Evolutionary conservation across 2,888 invertebrate species (phyloP).

Genomic region (Fabriciana adippe): DNA sequence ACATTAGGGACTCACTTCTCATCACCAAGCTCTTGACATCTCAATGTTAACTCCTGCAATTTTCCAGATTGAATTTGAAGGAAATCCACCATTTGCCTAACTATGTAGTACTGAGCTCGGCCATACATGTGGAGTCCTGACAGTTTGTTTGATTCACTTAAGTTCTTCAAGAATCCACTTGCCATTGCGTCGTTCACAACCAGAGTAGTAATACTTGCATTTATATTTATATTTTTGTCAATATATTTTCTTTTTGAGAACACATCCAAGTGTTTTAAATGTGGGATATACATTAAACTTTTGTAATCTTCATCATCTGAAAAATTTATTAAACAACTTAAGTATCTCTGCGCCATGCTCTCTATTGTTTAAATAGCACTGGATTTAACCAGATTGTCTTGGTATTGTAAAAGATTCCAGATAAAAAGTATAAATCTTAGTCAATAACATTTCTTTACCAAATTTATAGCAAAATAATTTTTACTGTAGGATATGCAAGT

Average conservation of each 20-base stretch:
- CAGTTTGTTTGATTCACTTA: conserved; percentile 35
- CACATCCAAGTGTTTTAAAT: conserved; percentile 46
- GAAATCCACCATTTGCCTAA: conserved; percentile 41
- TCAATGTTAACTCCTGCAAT: conserved; percentile 48
- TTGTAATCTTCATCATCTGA: conserved; percentile 27
- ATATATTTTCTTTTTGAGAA: conserved; percentile 38
- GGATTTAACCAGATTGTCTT: too few relatives aligned
- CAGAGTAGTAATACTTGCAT: conserved; percentile 40
- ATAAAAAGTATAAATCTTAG: too few relatives aligned
- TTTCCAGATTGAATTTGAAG: conserved; percentile 37
- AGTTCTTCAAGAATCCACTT: conserved; percentile 36
- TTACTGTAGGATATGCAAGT: not conserved
- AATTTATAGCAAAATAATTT: not conserved
- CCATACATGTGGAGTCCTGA: conserved; percentile 52
- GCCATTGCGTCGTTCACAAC: conserved; percentile 46
- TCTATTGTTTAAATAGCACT: too few relatives aligned
- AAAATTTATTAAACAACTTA: conserved; percentile 6
- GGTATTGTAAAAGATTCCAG: too few relatives aligned
- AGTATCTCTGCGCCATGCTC: too few relatives aligned
- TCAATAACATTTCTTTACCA: too few relatives aligned
- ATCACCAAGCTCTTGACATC: conserved; percentile 48
- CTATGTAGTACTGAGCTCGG: conserved; percentile 44
- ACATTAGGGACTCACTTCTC: conserved; percentile 19
- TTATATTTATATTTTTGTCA: conserved; percentile 23
- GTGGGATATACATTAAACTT: conserved; percentile 34